Evolutionary conservation across 2,113 vertebrate genomes (phyloP), one percentile per base, ranked within the genome.

Genomic region (Anarrhichthys ocellatus): DNA sequence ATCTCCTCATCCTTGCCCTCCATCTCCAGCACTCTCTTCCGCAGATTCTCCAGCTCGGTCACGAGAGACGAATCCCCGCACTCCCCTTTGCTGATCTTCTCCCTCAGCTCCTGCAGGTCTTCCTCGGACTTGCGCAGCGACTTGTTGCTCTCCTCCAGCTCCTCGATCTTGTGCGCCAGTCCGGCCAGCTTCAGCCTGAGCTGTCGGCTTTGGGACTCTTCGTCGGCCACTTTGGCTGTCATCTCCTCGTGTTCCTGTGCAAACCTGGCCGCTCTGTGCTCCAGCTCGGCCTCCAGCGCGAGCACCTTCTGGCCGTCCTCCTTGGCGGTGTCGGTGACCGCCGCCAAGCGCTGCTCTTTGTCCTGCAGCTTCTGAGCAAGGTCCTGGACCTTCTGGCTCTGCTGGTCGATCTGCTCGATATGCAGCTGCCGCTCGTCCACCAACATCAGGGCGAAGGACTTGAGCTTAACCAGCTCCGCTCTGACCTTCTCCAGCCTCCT

Each of bases 1-100:
- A 99, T 97, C 93, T 99, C 98, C 79, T 99, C 98, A 6, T 99
- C 98, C 70, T 99, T 98, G 1, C 97, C 97, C 84, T 99, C 97
- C 97, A 99, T 99, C 91, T 99, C 98, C 70, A 98, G 92, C 18
- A 99, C 96, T 0, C 95, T 96, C 86, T 99, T 99, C 22, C 96
- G 94, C 24, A 99, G 95, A 63, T 95, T 98, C 94, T 99, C 97
- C 81, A 99, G 95, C 90, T 99, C 97, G 0, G 97, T 94, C 96
- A 97, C 96, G 36, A 98, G 92, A 56, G 95, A 96, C 17, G 96
- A 97, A 84, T 96, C 96, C 17, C 97, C 97, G 17, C 96, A 97
- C 93, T 99, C 97, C 22, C 97, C 97, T 84, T 95, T 96, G 0
- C 96, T 96, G 87, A 99, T 98, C 93, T 99, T 97, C 59, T 97